These are phyloP conservation scores for Dunckerocampus dactyliophorus DNA, from an alignment of 2,113 vertebrate genomes.

Conservation along the genomic window DNA sequence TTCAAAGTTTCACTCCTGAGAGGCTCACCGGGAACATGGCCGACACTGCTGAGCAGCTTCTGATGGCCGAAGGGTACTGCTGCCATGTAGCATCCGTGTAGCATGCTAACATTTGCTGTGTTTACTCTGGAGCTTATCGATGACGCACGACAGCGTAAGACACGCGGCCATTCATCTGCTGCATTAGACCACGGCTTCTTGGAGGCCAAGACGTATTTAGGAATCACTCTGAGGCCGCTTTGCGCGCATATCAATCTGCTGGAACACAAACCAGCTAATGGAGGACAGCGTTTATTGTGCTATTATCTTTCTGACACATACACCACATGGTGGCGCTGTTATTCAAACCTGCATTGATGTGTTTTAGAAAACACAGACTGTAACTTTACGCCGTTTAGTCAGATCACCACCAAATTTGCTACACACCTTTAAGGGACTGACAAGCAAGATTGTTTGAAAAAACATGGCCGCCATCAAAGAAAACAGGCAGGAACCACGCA, in stretches of 20 bases:
- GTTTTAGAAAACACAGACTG: no score
- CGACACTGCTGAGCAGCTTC: slow-evolving; percentile 14
- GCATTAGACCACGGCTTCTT: neutral
- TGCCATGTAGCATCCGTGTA: neutral
- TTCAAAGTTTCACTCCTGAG: slow-evolving; percentile 27
- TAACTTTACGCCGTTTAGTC: no score
- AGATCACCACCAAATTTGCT: no score
- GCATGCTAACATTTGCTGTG: neutral
- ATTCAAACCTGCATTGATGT: no score
- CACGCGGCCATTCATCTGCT: slow-evolving; percentile 41
- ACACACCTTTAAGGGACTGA: no score
- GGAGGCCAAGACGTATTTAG: slow-evolving; percentile 33
- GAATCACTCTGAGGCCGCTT: slow-evolving; percentile 32
- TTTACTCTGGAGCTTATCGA: slow-evolving; percentile 60
- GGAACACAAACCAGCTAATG: slow-evolving; percentile 21
- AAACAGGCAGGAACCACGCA: no score
- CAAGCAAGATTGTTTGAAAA: no score
- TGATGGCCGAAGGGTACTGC: slow-evolving; percentile 18
- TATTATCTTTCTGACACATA: no score
- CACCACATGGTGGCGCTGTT: no score
- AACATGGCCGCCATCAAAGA: no score
- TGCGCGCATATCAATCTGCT: slow-evolving; percentile 39
- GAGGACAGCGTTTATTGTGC: no score
- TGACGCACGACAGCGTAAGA: slow-evolving; percentile 51
- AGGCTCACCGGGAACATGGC: slow-evolving; percentile 24